Base-by-base conservation (phyloP, 2,888 invertebrate species). In the Mongoloraphidia duomilia region DNA sequence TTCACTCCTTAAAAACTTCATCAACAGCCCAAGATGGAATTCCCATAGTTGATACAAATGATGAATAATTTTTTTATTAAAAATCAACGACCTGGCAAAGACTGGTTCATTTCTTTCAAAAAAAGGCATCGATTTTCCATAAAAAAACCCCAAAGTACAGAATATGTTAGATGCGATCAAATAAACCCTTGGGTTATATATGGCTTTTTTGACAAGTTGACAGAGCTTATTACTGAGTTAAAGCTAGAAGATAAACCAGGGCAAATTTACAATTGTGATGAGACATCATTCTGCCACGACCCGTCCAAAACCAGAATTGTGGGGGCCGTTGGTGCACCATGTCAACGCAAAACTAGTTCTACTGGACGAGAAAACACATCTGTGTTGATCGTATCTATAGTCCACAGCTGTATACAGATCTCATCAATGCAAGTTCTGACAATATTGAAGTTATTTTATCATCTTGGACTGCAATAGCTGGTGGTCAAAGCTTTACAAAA, bases 271-370 rank as follows among this genome's bases (percentile, higher is more conserved):
- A 53, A 53, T 47, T 51, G 45, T n/a, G 51, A 54, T 36, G 51
- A 54, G 34, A 51, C 52, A 5, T 53, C 52, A 5, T 53, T 53
- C 43, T 54, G 44, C 40, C 49, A 50, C 34, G 54, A 54, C 36
- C 54, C 50, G 6, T 49, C 49, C 9, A 54, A 52, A 51, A 52
- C 54, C 34, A 52, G 50, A 49, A 39, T 53, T 40, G 52, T 54
- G 38, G 51, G 52, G 10, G 49, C 44, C 10, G 38, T 52, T 41
- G 51, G 49, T 35, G 44, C 14, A 34, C 26, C 41, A 44, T 40
- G 50, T 36, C 34, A 44, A 34, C 46, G 49, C 11, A 51, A 37
- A 46, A 47, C 44, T 10, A 44, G 44, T 46, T 38, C 46, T 12
- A 39, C 49, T 14, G 49, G 49, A 11, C 11, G 53, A 41, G 52